Base-by-base conservation (phyloP, 2,113 vertebrate genomes). In the Ctenodactylus gundi region DNA sequence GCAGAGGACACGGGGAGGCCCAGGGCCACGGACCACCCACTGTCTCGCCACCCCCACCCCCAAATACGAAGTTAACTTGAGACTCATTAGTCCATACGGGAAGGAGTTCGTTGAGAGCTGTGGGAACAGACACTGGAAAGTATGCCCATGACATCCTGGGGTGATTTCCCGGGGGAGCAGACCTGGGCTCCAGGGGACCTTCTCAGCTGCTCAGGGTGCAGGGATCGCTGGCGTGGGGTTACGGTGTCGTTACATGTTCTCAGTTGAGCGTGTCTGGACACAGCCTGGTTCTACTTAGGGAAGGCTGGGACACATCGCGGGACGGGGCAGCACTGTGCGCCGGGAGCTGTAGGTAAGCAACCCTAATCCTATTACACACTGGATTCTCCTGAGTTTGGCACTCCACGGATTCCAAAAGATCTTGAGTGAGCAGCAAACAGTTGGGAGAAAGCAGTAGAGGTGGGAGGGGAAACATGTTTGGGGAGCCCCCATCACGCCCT, bases 171-270 rank as follows among this genome's bases (percentile, higher is more conserved):
- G 49, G 57, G 20, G 12, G 53, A 23, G 68, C 34, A 77, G 21
- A 18, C 31, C 29, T 36, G 4, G 39, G 7, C 7, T 44, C 11
- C 1, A 0, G 39, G 21, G 34, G 31, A 0, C 1, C 55, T 6
- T 4, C 67, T n/a, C 72, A 10, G 55, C 62, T 0, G 1, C 29
- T 41, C 3, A 3, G 57, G 29, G 6, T 9, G 0, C 0, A 20
- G 27, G 1, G 9, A 14, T 8, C 1, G 4, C 31, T 10, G 1
- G 46, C 6, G 3, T 4, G 31, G 58, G 39, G 41, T 53, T 25
- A 1, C 34, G 1, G 31, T 0, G 29, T 82, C 80, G 58, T 73
- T 5, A 2, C n/a, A 11, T 0, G 15, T 55, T 41, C 83, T 4
- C 2, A 10, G 23, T 31, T 18, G 3, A 31, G 64, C 36, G 2